Conservation (phyloP, 2,797 vertebrate genomes). For the Smutsia temminckii region DNA sequence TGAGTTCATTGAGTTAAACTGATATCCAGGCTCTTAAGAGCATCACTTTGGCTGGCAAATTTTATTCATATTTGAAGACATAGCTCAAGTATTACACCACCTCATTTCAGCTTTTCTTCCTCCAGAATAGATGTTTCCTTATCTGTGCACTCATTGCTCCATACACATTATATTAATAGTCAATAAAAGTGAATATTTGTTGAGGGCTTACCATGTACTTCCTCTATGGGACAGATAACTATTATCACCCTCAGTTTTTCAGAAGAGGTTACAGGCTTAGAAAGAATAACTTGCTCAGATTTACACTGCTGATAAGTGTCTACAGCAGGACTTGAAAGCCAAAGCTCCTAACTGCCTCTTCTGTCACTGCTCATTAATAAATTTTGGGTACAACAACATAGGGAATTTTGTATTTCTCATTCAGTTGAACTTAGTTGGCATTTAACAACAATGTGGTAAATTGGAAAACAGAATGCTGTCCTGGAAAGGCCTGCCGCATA, state of each 20-base stretch:
- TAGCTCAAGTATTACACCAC: neutral
- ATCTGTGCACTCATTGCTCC: neutral
- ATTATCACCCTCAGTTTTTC: neutral
- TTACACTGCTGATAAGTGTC: neutral
- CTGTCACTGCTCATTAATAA: neutral
- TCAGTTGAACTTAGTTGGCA: neutral
- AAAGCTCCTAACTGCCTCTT: neutral
- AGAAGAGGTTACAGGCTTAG: neutral
- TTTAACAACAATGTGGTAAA: neutral
- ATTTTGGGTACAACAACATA: neutral
- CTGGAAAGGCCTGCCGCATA: neutral
- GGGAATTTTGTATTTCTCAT: neutral
- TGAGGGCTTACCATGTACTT: neutral
- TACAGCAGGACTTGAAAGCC: neutral
- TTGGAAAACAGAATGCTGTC: neutral
- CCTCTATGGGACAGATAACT: neutral
- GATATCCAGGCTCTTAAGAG: neutral
- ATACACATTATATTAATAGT: neutral
- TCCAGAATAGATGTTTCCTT: neutral
- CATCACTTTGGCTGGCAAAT: neutral
- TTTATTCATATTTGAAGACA: conserved; percentile 42
- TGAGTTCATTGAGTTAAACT: conserved; percentile 10
- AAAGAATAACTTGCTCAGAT: neutral
- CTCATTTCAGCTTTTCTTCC: neutral
- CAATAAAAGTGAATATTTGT: neutral